Conservation (phyloP, 2,113 vertebrate species). For the Leptobrachium ailaonicum region DNA sequence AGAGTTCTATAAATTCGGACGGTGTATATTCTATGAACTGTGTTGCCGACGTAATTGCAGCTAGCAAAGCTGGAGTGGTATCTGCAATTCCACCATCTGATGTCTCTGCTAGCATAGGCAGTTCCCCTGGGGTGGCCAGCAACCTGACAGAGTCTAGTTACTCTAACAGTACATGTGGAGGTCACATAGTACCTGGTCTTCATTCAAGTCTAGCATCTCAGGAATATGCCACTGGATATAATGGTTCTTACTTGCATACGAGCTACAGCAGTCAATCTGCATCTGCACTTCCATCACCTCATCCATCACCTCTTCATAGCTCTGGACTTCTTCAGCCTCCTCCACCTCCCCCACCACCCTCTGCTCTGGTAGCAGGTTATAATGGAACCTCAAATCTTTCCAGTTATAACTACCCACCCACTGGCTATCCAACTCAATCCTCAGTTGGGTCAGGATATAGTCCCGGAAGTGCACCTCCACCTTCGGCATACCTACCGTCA, state of each 20-base stretch:
- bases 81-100: constrained; percentile 89
- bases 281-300: constrained; percentile 89
- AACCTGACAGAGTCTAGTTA: constrained; percentile 93
- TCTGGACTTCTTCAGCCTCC: constrained; percentile 92
- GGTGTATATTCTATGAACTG: constrained; percentile 97
- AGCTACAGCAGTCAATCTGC: constrained; percentile 90
- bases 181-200: constrained; percentile 86
- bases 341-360: constrained; percentile 78
- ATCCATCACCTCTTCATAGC: constrained; percentile 93
- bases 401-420: constrained; percentile 90
- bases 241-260: constrained; percentile 92
- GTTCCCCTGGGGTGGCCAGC: constrained; percentile 89
- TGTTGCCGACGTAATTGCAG: constrained; percentile 89
- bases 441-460: constrained; percentile 90
- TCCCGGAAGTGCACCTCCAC: constrained; percentile 87
- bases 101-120: constrained; percentile 89
- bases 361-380: constrained; percentile 91
- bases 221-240: constrained; percentile 95
- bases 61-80: constrained; percentile 92
- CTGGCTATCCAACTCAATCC: constrained; percentile 91
- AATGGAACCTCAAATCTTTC: constrained; percentile 92
- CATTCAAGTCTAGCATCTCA: constrained; percentile 95
- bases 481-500: constrained; percentile 93
- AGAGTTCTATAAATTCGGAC: constrained; percentile 78
- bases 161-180: constrained; percentile 93